phyloP scores from a whole-genome alignment of 2,888 invertebrate genomes.

The Lithophane leautieri region DNA sequence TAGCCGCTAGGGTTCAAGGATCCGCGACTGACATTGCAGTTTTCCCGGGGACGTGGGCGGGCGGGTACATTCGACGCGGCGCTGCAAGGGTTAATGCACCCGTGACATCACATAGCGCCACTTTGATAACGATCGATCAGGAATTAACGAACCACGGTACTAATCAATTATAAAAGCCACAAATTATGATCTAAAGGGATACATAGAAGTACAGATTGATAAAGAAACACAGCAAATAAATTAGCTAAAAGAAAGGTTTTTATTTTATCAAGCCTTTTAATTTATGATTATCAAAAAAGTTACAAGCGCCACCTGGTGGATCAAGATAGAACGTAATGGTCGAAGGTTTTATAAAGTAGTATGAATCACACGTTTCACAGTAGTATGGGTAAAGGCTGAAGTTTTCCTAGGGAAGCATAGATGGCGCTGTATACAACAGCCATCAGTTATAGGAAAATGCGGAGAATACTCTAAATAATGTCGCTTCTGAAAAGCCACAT shows the following conservation, averaged over 20 bases:
- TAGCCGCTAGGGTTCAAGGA: conserved; percentile 75
- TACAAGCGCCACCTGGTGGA: conserved; percentile 48
- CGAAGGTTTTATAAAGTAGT: conserved; percentile 5
- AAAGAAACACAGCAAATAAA: neutral
- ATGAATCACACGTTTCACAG: conserved; percentile 39
- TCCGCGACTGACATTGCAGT: conserved; percentile 75
- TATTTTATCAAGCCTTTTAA: neutral
- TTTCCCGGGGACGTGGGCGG: conserved; percentile 76
- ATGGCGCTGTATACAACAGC: conserved; percentile 46
- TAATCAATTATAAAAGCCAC: neutral
- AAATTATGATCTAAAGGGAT: neutral
- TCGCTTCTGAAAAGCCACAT: neutral
- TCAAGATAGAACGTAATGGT: conserved; percentile 33
- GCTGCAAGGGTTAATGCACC: conserved; percentile 82
- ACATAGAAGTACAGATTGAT: neutral
- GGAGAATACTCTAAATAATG: neutral
- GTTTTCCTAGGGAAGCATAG: conserved; percentile 39
- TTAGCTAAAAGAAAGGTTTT: neutral
- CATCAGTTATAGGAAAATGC: neutral
- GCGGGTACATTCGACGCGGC: conserved; percentile 72
- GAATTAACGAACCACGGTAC: neutral
- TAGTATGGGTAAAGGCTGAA: neutral
- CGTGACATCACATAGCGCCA: conserved; percentile 78
- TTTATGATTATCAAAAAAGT: neutral
- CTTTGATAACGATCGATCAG: conserved; percentile 70